Evolutionary conservation across 2,797 vertebrate genomes (phyloP), one percentile per base, ranked within the genome.

Genomic region (Parauchenoglanis ngamensis): DNA sequence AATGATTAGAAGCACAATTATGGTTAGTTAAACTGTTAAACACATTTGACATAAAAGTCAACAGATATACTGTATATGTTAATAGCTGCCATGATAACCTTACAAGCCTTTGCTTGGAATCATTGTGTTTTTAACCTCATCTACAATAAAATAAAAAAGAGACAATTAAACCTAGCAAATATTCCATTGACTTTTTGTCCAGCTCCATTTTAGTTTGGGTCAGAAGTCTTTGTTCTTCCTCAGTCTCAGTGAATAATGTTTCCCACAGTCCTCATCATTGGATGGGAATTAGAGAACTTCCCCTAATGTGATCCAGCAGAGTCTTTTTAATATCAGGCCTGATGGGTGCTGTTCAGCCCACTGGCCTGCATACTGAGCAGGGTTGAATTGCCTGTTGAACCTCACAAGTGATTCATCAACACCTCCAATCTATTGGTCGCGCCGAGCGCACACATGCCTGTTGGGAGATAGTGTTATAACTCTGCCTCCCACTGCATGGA

Each of bases 291-390:
- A 87, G 78, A 89, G 89, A 90, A 90, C 90, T 85, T 86, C 91
- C 92, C 93, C 93, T 95, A 95, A 96, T 95, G 92, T 93, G 93
- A 95, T 94, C 94, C 93, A 94, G 94, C 93, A 93, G 92, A 94
- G 94, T 93, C 94, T 94, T 96, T 96, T 96, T 96, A 96, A 96
- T 96, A 96, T 94, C 93, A 94, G 94, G 90, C 91, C 90, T 91
- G 85, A 93, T 91, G 88, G 91, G 94, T 92, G 94, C 93, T 91
- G 93, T 92, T 94, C 94, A 94, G 94, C 91, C 93, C 93, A 94
- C 93, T 93, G 88, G 93, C 94, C 94, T 96, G 94, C 94, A 96
- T 95, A 95, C 94, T 94, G 95, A 96, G 94, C 94, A 95, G 95
- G 94, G 92, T 93, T 92, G 93, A 93, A 95, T 96, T 96, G 94